Evolutionary conservation across 2,888 invertebrate genomes (phyloP).

Genomic region (Stramonita haemastoma): DNA sequence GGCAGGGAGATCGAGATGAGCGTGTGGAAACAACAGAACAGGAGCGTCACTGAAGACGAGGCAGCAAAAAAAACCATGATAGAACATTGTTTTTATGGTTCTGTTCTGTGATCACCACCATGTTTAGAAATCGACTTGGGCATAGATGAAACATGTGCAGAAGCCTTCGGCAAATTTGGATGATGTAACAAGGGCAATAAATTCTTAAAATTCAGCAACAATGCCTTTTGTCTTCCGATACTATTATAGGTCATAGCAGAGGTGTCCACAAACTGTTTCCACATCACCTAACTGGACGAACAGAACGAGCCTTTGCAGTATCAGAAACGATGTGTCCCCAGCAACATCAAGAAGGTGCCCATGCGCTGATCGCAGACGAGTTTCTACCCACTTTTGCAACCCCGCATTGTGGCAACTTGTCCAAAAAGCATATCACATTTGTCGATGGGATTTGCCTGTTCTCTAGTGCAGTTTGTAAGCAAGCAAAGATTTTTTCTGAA

Average conservation of each 20-base stretch:
- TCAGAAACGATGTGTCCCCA: constrained; percentile 6
- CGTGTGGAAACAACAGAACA: too few relatives aligned
- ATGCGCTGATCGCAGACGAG: constrained; percentile 9
- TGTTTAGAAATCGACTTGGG: background rate
- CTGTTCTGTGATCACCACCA: background rate
- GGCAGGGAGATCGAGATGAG: too few relatives aligned
- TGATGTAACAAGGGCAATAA: background rate
- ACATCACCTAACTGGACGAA: background rate
- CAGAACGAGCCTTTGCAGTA: constrained; percentile 4
- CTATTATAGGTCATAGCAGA: background rate
- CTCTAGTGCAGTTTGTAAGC: constrained; percentile 9
- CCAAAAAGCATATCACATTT: constrained; percentile 8
- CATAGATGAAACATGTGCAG: background rate
- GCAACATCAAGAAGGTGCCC: constrained; percentile 16
- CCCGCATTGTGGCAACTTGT: constrained; percentile 1
- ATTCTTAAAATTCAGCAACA: background rate
- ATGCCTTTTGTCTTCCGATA: background rate
- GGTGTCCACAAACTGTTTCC: background rate
- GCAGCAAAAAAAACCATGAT: too few relatives aligned
- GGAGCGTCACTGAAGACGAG: too few relatives aligned
- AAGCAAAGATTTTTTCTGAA: constrained; percentile 13
- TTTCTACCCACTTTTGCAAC: constrained; percentile 8
- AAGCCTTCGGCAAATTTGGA: background rate
- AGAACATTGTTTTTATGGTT: too few relatives aligned
- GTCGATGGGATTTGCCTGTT: background rate